Percentiles rank a stretch among this genome's conserved stretches.
Evolutionary conservation across 1,140 invertebrate genomes (phyloP).

Genomic region (Pomacea maculata): DNA sequence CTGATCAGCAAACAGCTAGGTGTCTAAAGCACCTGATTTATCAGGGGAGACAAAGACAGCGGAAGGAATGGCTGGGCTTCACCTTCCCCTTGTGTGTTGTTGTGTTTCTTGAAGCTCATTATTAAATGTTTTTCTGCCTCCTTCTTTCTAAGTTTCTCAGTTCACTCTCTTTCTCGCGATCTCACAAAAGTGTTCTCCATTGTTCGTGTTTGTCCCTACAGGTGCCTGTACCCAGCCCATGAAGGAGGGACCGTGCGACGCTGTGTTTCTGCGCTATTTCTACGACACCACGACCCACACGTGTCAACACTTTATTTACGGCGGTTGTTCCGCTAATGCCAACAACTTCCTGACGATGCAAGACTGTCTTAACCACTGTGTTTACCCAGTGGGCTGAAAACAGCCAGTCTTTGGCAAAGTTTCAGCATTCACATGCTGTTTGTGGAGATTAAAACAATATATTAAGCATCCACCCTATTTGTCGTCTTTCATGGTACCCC

Average conservation of each 20-base stretch:
- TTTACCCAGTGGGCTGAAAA: slow-evolving; percentile 71
- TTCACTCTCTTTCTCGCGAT: not conserved
- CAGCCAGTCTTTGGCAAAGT: not conserved
- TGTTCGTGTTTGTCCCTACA: not conserved
- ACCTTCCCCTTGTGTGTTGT: too few species aligned
- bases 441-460: not conserved
- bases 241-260: slow-evolving; percentile 81
- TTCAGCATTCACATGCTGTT: not conserved
- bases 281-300: slow-evolving; percentile 77
- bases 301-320: slow-evolving; percentile 86
- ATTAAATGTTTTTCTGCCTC: not conserved
- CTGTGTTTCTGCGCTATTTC: slow-evolving; percentile 82
- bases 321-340: slow-evolving; percentile 87
- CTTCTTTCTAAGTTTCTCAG: too few species aligned
- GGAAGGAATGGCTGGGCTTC: too few species aligned
- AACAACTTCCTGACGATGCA: slow-evolving; percentile 87
- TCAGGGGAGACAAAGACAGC: too few species aligned
- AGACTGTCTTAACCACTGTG: slow-evolving; percentile 76
- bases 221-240: slow-evolving; percentile 65
- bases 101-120: not conserved
- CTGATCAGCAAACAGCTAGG: too few species aligned
- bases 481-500: not conserved
- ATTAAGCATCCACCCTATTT: not conserved
- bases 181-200: not conserved
- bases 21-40: too few species aligned